These are phyloP conservation scores for Callosobruchus maculatus DNA, from an alignment of 2,888 invertebrate species.

Conservation along the genomic window DNA sequence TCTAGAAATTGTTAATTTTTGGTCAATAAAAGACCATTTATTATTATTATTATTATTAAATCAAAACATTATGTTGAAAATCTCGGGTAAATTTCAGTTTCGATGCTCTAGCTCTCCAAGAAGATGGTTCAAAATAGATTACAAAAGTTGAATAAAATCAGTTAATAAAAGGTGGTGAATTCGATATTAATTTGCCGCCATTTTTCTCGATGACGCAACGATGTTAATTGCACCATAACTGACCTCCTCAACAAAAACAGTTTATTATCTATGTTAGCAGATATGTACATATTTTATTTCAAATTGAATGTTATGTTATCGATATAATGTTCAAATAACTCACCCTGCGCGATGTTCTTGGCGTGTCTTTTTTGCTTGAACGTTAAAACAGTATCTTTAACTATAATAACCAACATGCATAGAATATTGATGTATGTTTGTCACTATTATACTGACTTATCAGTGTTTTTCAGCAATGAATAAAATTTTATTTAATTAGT, in stretches of 20 bases:
- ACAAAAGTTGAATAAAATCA: no score
- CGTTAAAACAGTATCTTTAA: not conserved
- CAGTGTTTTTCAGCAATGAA: not conserved
- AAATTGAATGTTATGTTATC: not conserved
- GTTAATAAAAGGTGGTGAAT: no score
- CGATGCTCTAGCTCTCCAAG: no score
- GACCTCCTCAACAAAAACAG: not conserved
- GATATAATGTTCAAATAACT: not conserved
- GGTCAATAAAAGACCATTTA: no score
- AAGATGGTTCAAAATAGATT: no score
- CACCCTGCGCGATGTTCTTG: not conserved
- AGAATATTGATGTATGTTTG: not conserved
- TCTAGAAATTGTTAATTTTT: no score
- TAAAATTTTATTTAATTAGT: not conserved
- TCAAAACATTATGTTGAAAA: no score
- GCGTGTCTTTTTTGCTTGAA: not conserved
- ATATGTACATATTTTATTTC: no score
- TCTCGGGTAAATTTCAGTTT: no score
- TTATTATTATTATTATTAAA: no score
- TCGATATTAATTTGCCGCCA: not conserved
- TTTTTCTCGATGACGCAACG: not conserved
- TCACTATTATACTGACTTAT: not conserved
- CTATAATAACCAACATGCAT: not conserved
- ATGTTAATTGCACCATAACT: not conserved
- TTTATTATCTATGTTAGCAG: no score